Conservation (phyloP, 2,797 vertebrate species). For the Cephalopachus bancanus region DNA sequence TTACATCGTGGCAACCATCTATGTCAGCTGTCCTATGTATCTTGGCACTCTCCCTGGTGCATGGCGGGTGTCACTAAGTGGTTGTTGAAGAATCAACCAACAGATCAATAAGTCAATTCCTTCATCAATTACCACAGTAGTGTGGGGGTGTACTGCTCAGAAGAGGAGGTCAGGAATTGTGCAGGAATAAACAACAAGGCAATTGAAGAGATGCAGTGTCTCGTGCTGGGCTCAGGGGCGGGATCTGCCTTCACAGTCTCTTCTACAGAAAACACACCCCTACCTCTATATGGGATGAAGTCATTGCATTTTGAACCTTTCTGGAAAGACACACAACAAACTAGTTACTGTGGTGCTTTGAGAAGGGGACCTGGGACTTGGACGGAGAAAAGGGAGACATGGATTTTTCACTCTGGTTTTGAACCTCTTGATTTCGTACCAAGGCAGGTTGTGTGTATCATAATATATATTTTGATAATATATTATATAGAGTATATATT, state of each 20-base stretch:
- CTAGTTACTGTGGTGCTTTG: background rate
- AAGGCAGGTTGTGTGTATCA: background rate
- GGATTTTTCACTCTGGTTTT: background rate
- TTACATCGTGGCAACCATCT: rapidly evolving
- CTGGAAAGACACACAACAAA: background rate
- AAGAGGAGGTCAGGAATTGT: background rate
- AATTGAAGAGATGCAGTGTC: background rate
- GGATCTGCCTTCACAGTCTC: background rate
- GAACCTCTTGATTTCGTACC: background rate
- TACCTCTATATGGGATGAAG: background rate
- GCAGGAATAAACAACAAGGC: background rate
- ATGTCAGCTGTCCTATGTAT: background rate
- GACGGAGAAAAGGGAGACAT: background rate
- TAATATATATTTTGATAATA: background rate
- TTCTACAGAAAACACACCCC: rapidly evolving
- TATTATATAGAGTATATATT: background rate
- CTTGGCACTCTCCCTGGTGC: background rate
- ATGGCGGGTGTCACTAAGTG: background rate
- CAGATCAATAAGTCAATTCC: background rate
- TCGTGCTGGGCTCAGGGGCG: rapidly evolving
- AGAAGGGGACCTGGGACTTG: background rate
- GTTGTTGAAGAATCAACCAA: background rate
- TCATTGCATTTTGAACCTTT: background rate
- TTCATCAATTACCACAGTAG: background rate
- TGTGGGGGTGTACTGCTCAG: background rate